phyloP scores from a whole-genome alignment of 2,888 invertebrate species.

The Hirtodrosophila alboralis region DNA sequence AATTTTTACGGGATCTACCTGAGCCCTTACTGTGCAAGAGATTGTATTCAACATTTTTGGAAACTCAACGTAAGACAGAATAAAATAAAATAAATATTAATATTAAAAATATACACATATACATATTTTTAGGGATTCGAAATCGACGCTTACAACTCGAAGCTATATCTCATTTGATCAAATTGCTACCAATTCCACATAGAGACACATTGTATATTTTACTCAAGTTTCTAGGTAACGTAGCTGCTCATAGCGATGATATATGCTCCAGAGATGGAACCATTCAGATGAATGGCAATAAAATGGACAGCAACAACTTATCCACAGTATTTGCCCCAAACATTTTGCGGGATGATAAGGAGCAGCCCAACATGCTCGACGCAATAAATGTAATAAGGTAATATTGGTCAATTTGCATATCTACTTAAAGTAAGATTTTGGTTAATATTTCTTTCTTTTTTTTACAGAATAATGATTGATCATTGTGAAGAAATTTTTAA shows the following conservation, averaged over 20 bases:
- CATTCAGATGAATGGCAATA: slow-evolving; percentile 88
- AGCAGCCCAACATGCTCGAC: slow-evolving; percentile 88
- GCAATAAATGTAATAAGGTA: slow-evolving; percentile 94
- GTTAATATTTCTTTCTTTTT: no score
- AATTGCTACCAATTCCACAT: slow-evolving; percentile 93
- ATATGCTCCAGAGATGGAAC: slow-evolving; percentile 65
- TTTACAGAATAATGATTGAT: slow-evolving; percentile 87
- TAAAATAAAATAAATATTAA: background rate
- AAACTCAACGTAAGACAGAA: slow-evolving; percentile 91
- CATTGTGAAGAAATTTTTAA: slow-evolving; percentile 89
- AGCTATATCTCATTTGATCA: slow-evolving; percentile 92
- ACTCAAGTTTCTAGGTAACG: slow-evolving; percentile 90
- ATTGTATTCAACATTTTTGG: slow-evolving; percentile 94
- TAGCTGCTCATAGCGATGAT: slow-evolving; percentile 80
- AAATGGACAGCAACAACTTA: slow-evolving; percentile 96
- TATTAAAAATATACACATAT: background rate
- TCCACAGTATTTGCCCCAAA: slow-evolving; percentile 98
- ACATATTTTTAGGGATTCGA: slow-evolving; percentile 88
- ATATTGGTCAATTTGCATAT: background rate
- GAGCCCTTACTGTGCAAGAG: slow-evolving; percentile 95
- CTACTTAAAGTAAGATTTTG: no score
- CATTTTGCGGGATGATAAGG: slow-evolving; percentile 88
- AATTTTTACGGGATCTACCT: slow-evolving; percentile 95
- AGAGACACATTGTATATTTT: slow-evolving; percentile 92
- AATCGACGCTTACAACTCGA: slow-evolving; percentile 93